Base-by-base conservation (phyloP, 2,888 invertebrate genomes). In the Cybosia mesomella region DNA sequence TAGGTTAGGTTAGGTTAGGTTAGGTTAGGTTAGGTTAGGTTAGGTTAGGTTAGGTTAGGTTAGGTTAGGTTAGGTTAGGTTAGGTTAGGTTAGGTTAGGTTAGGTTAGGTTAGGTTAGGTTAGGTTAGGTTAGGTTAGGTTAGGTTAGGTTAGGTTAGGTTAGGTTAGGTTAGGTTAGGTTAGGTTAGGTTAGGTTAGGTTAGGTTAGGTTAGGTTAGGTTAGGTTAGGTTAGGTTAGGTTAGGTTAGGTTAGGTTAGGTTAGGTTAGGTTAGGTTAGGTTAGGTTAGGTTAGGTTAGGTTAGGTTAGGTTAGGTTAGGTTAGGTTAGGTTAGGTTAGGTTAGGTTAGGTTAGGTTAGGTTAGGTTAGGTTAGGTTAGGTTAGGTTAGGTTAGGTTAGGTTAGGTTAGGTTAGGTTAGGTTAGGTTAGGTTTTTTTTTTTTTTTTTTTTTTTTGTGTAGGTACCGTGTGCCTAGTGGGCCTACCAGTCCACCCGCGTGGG, bases 161-260 rank as follows among this genome's bases (percentile, higher is more conserved):
- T 57, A 57, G 57, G 57, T 57, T 58, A 58, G 58, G 58, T 58
- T 58, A 34, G 58, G 58, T 58, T 58, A 58, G 58, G 58, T 58
- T 58, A 58, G 58, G 58, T 58, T 58, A 58, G 58, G 58, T 58
- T 58, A 58, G 58, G 58, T 58, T 58, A 58, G 58, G 58, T 58
- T 58, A 58, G 58, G 58, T 58, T 58, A 58, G 58, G 58, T 58
- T 58, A 58, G 58, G 58, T 58, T 58, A 58, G 58, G 58, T 58
- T 58, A 58, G 58, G 58, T 58, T 58, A 58, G 58, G 58, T 58
- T 58, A 58, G 58, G 58, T 58, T 58, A 58, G 58, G 58, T 58
- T 58, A 58, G 58, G 58, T 58, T 58, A 58, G 57, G 58, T 58
- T 58, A 58, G 58, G 58, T 58, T 58, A 58, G 58, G 58, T 58